Percentiles rank a stretch among this genome's conserved stretches.
Conservation (phyloP, 2,113 vertebrate species). For the Chaenogobius annularis region DNA sequence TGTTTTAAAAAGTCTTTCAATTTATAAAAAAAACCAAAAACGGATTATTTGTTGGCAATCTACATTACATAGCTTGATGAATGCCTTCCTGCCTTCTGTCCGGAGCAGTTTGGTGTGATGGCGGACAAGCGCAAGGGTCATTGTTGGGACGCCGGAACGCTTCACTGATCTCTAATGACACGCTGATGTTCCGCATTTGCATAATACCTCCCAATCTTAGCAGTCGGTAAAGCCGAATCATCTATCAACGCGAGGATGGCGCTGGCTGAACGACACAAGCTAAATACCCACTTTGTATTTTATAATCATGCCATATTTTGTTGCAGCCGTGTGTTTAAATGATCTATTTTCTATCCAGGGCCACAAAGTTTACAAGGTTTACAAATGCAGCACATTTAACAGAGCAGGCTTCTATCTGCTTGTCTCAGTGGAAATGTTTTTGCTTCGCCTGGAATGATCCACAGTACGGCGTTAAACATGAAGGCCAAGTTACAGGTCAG, state of each 20-base stretch:
- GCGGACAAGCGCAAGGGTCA: slow-evolving; percentile 21
- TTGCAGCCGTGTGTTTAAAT: too few species aligned
- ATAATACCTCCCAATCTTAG: slow-evolving; percentile 46
- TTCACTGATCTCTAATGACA: slow-evolving; percentile 37
- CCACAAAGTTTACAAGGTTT: too few species aligned
- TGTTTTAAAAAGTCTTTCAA: neutral
- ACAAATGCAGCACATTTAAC: too few species aligned
- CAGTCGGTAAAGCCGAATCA: slow-evolving; percentile 32
- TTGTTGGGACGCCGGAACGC: slow-evolving; percentile 27
- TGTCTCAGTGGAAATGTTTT: too few species aligned
- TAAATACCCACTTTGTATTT: slow-evolving; percentile 48
- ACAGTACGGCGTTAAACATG: too few species aligned
- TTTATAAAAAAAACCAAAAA: neutral
- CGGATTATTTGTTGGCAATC: neutral
- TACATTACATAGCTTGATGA: neutral
- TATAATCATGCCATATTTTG: too few species aligned
- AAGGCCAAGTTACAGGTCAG: too few species aligned
- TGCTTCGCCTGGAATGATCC: too few species aligned
- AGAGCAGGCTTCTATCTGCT: too few species aligned
- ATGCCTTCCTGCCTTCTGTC: slow-evolving; percentile 1
- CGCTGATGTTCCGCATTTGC: slow-evolving; percentile 47
- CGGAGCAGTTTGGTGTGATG: slow-evolving; percentile 10
- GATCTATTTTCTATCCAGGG: too few species aligned
- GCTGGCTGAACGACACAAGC: slow-evolving; percentile 25
- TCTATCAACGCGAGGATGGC: slow-evolving; percentile 45